These are phyloP conservation scores for Ochropleura leucogaster DNA, from an alignment of 2,888 invertebrate species.

Conservation along the genomic window DNA sequence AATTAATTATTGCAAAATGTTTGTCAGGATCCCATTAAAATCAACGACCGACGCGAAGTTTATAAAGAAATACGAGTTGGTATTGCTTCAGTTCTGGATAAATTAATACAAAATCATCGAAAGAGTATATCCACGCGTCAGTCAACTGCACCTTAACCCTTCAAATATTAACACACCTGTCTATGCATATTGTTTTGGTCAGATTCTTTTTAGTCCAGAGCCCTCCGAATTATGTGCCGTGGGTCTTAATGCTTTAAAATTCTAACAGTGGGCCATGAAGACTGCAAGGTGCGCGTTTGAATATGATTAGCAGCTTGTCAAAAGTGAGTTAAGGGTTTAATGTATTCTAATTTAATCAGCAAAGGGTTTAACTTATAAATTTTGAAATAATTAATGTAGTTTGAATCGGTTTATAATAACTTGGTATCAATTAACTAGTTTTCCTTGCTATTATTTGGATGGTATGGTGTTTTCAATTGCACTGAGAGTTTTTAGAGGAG, in stretches of 20 bases:
- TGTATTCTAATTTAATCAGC: conserved; percentile 85
- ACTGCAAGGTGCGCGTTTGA: conserved; percentile 88
- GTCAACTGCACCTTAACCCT: conserved; percentile 33
- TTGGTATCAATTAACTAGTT: conserved; percentile 56
- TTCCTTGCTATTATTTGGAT: conserved; percentile 3
- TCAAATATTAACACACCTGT: conserved; percentile 69
- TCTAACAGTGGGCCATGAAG: conserved; percentile 82
- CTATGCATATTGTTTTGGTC: conserved; percentile 77
- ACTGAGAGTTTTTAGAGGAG: background rate
- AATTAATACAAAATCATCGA: conserved; percentile 29
- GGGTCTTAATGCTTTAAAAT: conserved; percentile 83
- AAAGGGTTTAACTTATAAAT: conserved; percentile 81
- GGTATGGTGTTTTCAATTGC: background rate
- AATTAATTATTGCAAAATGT: too few relatives aligned
- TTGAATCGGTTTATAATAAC: conserved; percentile 59
- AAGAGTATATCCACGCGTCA: conserved; percentile 13
- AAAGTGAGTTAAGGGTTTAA: conserved; percentile 86
- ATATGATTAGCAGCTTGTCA: conserved; percentile 91
- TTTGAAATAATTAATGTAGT: conserved; percentile 56
- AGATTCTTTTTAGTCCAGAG: conserved; percentile 81
- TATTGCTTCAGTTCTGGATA: background rate
- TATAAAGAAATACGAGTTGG: too few relatives aligned
- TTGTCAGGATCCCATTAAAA: too few relatives aligned
- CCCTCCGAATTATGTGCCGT: conserved; percentile 81
- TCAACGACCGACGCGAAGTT: too few relatives aligned